phyloP scores from a whole-genome alignment of 2,888 invertebrate species.

The Cloeon dipterum region DNA sequence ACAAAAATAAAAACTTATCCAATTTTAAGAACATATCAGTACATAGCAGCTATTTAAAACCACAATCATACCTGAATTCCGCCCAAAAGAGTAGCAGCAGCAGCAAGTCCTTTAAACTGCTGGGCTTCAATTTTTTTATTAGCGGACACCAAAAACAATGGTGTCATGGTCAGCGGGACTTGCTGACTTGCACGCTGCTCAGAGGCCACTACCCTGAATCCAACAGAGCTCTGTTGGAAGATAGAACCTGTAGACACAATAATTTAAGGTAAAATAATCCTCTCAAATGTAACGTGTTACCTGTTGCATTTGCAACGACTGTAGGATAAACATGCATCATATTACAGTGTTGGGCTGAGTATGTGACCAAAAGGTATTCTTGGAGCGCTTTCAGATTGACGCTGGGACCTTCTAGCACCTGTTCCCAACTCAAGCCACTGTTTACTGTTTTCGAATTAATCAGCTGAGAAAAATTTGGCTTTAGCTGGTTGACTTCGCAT shows the following conservation, averaged over 20 bases:
- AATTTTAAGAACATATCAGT: no score
- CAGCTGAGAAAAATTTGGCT: conserved; percentile 17
- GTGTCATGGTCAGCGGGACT: conserved; percentile 19
- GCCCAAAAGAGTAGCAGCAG: conserved; percentile 31
- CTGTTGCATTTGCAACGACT: conserved; percentile 18
- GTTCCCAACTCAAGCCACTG: conserved; percentile 33
- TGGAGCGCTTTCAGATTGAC: conserved; percentile 11
- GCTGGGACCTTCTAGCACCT: conserved; percentile 23
- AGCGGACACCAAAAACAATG: conserved; percentile 16
- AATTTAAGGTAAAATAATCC: no score
- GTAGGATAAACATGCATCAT: conserved; percentile 24
- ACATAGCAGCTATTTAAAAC: no score
- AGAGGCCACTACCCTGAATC: conserved; percentile 19
- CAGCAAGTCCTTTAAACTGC: conserved; percentile 26
- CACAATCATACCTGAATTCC: conserved; percentile 20
- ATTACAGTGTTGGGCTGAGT: conserved; percentile 35
- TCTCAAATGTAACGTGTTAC: no score
- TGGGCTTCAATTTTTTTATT: conserved; percentile 17
- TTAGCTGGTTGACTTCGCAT: conserved; percentile 14
- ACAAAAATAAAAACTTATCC: no score
- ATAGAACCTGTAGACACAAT: conserved; percentile 16
- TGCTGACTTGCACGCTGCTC: conserved; percentile 21
- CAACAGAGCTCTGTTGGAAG: conserved; percentile 19
- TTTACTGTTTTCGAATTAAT: conserved; percentile 19
- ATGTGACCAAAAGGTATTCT: conserved; percentile 33